Base-by-base conservation (phyloP, 2,113 vertebrate species). In the Columbina picui region DNA sequence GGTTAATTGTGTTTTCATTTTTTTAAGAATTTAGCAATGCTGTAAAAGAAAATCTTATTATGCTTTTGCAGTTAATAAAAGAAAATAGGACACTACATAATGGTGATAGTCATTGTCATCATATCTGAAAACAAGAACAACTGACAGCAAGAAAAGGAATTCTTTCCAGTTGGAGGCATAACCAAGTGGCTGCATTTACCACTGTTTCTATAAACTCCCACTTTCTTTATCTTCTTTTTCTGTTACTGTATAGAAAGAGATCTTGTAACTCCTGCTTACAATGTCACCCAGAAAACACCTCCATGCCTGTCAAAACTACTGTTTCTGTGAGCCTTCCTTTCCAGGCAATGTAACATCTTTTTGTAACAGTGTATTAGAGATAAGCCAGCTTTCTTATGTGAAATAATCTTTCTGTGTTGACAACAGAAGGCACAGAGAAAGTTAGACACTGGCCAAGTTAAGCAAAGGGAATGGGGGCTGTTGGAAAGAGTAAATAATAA, bases 1-100 rank as follows among this genome's bases (percentile, higher is more conserved):
- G 89, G 89, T 94, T 97, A 97, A 96, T 97, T 96, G 61, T 92
- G 59, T 93, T 96, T 94, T 74, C 79, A 93, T 92, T 95, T 95
- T 83, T 61, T 70, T 16, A 14, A 90, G 32, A 82, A 94, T 87
- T 87, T 85, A 82, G n/a, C 55, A 89, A 61, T 8, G 8, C 34
- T 55, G 14, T 52, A 80, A 16, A 77, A 93, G 88, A 59, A 74
- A 87, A 92, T 85, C 45, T 70, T 32, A 70, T 70, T 85, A 60
- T 30, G 20, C 7, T 90, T 93, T 88, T 92, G 9, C 27, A 55
- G 19, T 53, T 95, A 92, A 47, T 87, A 71, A 80, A 88, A 75
- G 39, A 71, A 91, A 93, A 85, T n/a, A 5, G 10, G 55, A 65
- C 26, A 23, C 18, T 56, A 23, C 39, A 32, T 89, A 80, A 78